phyloP scores from a whole-genome alignment of 30 jellyfish, hydroid and myxozoan species.

The Nemopilema nomurai region DNA sequence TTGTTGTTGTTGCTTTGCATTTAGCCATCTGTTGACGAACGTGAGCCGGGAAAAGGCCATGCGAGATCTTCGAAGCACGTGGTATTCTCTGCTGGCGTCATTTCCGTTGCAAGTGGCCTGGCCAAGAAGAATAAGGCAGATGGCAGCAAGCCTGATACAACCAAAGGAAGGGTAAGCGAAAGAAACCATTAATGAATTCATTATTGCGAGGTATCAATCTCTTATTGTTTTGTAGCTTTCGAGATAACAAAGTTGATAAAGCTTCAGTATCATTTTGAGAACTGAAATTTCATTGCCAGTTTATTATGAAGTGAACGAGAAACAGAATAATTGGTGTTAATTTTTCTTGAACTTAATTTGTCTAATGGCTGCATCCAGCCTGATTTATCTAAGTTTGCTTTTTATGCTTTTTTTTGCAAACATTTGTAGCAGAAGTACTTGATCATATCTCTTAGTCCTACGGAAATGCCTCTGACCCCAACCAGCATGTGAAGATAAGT shows the following conservation, averaged over 20 bases:
- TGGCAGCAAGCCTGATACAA: slow-evolving; percentile 51
- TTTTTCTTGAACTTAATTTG: too few species aligned
- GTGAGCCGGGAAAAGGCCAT: not conserved
- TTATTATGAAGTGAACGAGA: too few species aligned
- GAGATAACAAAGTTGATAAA: not conserved
- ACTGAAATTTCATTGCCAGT: too few species aligned
- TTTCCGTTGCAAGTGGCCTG: slow-evolving; percentile 83
- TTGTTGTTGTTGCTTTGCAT: not conserved
- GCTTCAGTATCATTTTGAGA: too few species aligned
- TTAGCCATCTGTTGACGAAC: slow-evolving; percentile 22
- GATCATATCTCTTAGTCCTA: slow-evolving; percentile 28
- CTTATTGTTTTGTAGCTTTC: not conserved
- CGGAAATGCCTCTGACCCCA: slow-evolving; percentile 53
- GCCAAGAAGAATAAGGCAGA: slow-evolving; percentile 79
- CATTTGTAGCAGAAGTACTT: too few species aligned
- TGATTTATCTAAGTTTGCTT: too few species aligned
- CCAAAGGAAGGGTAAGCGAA: slow-evolving; percentile 41
- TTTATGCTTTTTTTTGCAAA: too few species aligned
- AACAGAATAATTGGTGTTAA: too few species aligned
- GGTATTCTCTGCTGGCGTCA: slow-evolving; percentile 75
- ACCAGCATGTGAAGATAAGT: slow-evolving; percentile 61
- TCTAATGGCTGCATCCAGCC: too few species aligned
- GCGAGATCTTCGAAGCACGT: slow-evolving; percentile 17
- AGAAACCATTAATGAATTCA: not conserved
- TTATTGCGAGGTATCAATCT: not conserved